phyloP scores from a whole-genome alignment of 2,797 vertebrate species.

The Anabacerthia variegaticeps region DNA sequence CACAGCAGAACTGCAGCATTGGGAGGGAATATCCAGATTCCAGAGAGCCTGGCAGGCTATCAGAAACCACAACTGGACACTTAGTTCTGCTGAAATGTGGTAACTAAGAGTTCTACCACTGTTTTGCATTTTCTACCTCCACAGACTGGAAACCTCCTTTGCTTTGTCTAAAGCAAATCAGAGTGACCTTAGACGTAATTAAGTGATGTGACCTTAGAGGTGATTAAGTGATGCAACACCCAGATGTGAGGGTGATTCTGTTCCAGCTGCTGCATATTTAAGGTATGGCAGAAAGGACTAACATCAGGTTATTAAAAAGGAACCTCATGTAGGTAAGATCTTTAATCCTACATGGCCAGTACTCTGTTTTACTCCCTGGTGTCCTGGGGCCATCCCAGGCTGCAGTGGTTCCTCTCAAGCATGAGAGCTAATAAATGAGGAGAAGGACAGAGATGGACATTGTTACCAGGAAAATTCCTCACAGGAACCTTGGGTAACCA shows the following conservation, averaged over 20 bases:
- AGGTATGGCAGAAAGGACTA: neutral
- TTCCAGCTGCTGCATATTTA: neutral
- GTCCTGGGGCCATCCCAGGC: neutral
- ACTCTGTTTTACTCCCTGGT: neutral
- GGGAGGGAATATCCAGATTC: neutral
- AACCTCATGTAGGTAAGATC: neutral
- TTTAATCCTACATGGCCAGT: neutral
- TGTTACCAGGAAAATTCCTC: neutral
- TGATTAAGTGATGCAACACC: neutral
- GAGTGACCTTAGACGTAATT: neutral
- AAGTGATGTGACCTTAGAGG: neutral
- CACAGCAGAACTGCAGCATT: neutral
- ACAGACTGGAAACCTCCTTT: neutral
- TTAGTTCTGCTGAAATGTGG: neutral
- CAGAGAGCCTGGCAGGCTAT: neutral
- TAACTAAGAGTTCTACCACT: neutral
- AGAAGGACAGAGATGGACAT: neutral
- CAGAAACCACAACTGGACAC: slow-evolving; percentile 54
- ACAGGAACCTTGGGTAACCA: neutral
- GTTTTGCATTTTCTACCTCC: neutral
- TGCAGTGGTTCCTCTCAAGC: neutral
- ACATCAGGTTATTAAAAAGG: neutral
- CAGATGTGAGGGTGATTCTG: neutral
- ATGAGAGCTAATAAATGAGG: neutral
- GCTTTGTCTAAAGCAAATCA: neutral